Evolutionary conservation across 1,140 invertebrate species (phyloP), one percentile per base, ranked within the genome.

Genomic region (Bombus confusus): DNA sequence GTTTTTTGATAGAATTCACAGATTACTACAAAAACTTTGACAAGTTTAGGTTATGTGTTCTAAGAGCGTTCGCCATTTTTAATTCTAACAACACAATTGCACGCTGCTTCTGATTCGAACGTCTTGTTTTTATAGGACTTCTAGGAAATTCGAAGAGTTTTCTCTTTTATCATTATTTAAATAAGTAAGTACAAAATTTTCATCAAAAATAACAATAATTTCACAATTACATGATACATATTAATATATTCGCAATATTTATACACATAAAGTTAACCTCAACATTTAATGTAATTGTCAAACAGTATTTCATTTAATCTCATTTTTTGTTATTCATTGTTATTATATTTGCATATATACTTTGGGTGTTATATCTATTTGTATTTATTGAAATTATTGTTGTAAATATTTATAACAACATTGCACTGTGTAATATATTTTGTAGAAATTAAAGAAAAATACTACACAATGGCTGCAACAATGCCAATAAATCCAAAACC

Each of bases 401-500:
- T 68, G 25, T 68, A 68, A 39, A 69, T 69, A 69, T 69, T 39
- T 69, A 10, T 39, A 25, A 72, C 1, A 12, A 41, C 13, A 41
- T 18, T 52, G 47, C 5, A 72, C 13, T 39, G 25, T 41, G 4
- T 39, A 71, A 39, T 71, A 39, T 81, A 22, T 68, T 73, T 87
- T 68, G 9, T 43, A 72, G 47, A 62, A n/a, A 71, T n/a, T 62
- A 82, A 41, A 76, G 39, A 34, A 81, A 47, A 68, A 66, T 76
- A 41, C 9, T 59, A 47, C 37, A 96, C 69, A 88, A 97, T 97
- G 96, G 96, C 97, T 89, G 96, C 97, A 90, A 96, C 98, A 95
- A 98, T 99, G 97, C 99, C 99, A 91, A 98, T 99, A 91, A 99
- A 99, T 95, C 99, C 99, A 8, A 99, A 99, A 96, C 99, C 99